Evolutionary conservation across 1,140 invertebrate species (phyloP).

Genomic region (Drosophila repletoides): DNA sequence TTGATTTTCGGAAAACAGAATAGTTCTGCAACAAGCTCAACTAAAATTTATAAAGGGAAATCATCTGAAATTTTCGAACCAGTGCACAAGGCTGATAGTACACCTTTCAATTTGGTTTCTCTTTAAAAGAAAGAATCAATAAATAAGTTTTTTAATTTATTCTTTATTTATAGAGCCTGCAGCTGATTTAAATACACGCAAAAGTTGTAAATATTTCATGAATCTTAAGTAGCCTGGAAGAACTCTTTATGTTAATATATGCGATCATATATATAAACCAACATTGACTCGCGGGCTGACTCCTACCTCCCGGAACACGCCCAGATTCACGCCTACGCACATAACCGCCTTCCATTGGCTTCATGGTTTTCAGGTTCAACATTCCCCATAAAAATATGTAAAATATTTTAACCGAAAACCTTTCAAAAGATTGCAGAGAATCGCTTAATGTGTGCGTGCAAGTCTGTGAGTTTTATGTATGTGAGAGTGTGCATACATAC

Average conservation of each 20-base stretch:
- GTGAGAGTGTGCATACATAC: constrained; percentile 4
- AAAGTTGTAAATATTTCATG: constrained; percentile 51
- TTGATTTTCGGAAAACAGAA: too few species aligned
- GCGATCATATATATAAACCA: constrained; percentile 1
- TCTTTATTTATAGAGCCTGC: background rate
- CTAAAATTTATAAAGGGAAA: too few species aligned
- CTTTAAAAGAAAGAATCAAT: background rate
- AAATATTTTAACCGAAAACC: constrained; percentile 75
- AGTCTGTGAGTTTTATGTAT: background rate
- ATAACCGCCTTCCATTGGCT: background rate
- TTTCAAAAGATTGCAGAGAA: constrained; percentile 69
- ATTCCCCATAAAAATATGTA: constrained; percentile 71
- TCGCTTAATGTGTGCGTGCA: constrained; percentile 24
- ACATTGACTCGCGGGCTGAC: constrained; percentile 6
- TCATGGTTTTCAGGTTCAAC: constrained; percentile 28
- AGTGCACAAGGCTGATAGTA: too few species aligned
- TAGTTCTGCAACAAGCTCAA: too few species aligned
- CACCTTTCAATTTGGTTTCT: background rate
- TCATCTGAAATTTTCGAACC: too few species aligned
- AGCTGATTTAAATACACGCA: background rate
- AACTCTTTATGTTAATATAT: constrained; percentile 25
- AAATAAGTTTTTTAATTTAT: background rate
- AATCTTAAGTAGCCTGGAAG: constrained; percentile 16
- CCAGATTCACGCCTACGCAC: background rate
- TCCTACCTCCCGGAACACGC: background rate